Percentiles rank a stretch among this genome's conserved stretches.
Evolutionary conservation across 2,888 invertebrate species (phyloP).

Genomic region (Dione vanillae): DNA sequence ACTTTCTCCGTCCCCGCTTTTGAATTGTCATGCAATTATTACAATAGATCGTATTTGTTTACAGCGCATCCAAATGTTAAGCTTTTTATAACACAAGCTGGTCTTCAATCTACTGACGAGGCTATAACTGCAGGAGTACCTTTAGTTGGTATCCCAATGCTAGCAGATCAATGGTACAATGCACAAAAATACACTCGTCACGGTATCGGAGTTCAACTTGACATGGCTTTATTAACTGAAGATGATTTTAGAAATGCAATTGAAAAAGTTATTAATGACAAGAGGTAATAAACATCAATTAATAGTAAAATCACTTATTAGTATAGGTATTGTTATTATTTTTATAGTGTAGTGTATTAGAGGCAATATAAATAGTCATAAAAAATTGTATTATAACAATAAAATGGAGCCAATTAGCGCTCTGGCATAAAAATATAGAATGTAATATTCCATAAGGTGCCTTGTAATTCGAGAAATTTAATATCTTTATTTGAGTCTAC

Average conservation of each 20-base stretch:
- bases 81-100: constrained; percentile 77
- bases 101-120: constrained; percentile 57
- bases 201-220: constrained; percentile 58
- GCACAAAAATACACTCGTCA: constrained; percentile 55
- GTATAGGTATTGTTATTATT: no score
- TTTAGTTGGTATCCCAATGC: constrained; percentile 67
- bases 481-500: no score
- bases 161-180: constrained; percentile 68
- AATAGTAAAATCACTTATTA: neutral
- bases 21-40: no score
- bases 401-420: no score
- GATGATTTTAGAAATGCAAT: constrained; percentile 52
- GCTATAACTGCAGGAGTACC: constrained; percentile 67
- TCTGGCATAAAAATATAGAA: no score
- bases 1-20: no score
- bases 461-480: no score
- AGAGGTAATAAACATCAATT: constrained; percentile 47
- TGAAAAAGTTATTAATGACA: constrained; percentile 48
- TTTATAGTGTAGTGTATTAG: no score
- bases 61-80: constrained; percentile 75
- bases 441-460: no score
- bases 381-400: no score
- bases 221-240: constrained; percentile 54
- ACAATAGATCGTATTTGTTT: constrained; percentile 24
- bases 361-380: no score